These are phyloP conservation scores for Myrmophylax atrothorax DNA, from an alignment of 2,113 vertebrate genomes.

Conservation along the genomic window DNA sequence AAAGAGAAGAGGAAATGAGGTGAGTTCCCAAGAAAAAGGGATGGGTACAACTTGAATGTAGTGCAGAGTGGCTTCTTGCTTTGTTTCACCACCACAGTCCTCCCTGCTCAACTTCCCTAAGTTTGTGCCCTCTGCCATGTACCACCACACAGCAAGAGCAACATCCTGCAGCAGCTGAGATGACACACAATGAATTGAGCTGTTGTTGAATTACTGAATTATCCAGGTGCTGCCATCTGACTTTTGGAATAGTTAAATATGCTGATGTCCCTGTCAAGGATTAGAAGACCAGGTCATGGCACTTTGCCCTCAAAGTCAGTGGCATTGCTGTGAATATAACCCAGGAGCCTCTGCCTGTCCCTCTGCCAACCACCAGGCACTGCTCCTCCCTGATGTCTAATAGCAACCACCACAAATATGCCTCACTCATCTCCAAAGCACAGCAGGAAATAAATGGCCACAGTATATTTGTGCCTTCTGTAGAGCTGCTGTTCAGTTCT, in stretches of 20 bases:
- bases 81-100: neutral
- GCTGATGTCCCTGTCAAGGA: neutral
- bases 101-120: neutral
- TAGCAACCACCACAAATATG: constrained; percentile 46
- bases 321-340: neutral
- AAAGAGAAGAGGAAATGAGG: neutral
- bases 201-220: neutral
- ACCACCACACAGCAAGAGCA: neutral
- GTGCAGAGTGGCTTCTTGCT: neutral
- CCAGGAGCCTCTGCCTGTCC: neutral
- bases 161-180: neutral
- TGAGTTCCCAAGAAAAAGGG: neutral
- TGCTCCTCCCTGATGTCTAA: constrained; percentile 52
- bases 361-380: neutral
- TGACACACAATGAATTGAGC: neutral
- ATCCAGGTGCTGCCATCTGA: neutral
- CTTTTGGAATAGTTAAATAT: neutral
- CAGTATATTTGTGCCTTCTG: constrained; percentile 20
- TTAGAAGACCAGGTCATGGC: neutral
- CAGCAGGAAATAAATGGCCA: constrained; percentile 43
- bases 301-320: neutral
- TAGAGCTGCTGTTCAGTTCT: constrained; percentile 36
- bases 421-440: neutral
- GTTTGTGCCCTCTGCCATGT: neutral
- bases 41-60: neutral